Evolutionary conservation across 2,113 vertebrate species (phyloP).

Genomic region (Ptyas mucosa): DNA sequence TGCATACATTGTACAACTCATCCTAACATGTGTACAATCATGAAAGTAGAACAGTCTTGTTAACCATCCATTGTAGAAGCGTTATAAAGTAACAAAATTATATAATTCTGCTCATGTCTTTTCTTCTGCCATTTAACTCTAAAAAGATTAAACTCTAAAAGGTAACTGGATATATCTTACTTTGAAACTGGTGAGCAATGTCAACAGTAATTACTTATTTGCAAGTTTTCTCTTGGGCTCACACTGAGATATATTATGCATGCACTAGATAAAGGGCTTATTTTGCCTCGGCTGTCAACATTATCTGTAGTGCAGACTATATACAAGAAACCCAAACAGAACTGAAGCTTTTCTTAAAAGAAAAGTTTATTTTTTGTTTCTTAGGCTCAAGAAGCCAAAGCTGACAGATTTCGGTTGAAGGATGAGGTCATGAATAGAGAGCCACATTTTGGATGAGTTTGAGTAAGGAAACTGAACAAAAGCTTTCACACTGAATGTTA

Average conservation of each 20-base stretch:
- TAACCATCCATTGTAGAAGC: not conserved
- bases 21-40: not conserved
- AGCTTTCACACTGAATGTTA: not conserved
- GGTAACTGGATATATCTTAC: conserved; percentile 29
- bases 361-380: not conserved
- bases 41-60: not conserved
- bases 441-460: not conserved
- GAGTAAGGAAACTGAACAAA: not conserved
- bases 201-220: conserved; percentile 16
- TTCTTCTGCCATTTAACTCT: not conserved
- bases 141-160: not conserved
- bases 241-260: conserved; percentile 21
- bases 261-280: conserved; percentile 39
- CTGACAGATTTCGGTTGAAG: not conserved
- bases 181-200: conserved; percentile 3
- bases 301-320: conserved; percentile 19
- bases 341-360: conserved; percentile 14
- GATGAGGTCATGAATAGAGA: not conserved
- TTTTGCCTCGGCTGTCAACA: conserved; percentile 28
- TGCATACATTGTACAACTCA: not conserved
- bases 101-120: not conserved
- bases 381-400: conserved; percentile 5
- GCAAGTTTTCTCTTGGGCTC: conserved; percentile 23
- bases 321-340: conserved; percentile 38
- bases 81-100: not conserved